Evolutionary conservation across 2,888 invertebrate species (phyloP), one percentile per base, ranked within the genome.

Genomic region (Achlya flavicornis): DNA sequence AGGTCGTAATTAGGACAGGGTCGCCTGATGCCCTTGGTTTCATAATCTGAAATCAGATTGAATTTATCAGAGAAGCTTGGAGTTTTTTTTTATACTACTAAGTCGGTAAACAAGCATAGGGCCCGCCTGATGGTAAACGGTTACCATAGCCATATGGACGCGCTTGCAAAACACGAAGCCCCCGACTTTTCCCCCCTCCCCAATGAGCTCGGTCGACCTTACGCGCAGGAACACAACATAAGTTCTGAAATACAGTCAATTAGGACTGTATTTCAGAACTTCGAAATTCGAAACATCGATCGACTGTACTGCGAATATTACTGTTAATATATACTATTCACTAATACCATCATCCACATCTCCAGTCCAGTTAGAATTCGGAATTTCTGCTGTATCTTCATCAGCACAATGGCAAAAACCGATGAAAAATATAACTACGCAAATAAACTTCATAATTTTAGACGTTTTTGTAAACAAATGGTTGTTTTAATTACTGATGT

Each of bases 1-100:
- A 64, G 62, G n/a, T 68, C 66, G 12, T 60, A 35, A 4, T 61
- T 16, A 33, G 66, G 35, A 57, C 68, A 68, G 3, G 68, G 68
- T 12, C 68, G 64, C 3, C 41, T 8, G 4, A 68, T 61, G 14
- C 61, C 63, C 57, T 68, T 65, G 38, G n/a, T 5, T 6, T 64
- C 63, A 38, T 61, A 57, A 16, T 60, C 65, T 33, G 43, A 33
- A 19, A 41, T 16, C 35, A 62, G 19, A 38, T 12, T 10, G 26
- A 59, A 66, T 12, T 62, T 11, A 46, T 12, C 46, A 14, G 14
- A 46, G 41, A 33, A 5, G 33, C n/a, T n/a, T n/a, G n/a, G n/a
- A n/a, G n/a, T n/a, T n/a, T n/a, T n/a, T n/a, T n/a, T n/a, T n/a
- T n/a, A n/a, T n/a, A n/a, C n/a, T n/a, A n/a, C n/a, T n/a, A n/a